These are phyloP conservation scores for Syngnathus scovelli DNA, from an alignment of 2,113 vertebrate genomes.

Conservation along the genomic window DNA sequence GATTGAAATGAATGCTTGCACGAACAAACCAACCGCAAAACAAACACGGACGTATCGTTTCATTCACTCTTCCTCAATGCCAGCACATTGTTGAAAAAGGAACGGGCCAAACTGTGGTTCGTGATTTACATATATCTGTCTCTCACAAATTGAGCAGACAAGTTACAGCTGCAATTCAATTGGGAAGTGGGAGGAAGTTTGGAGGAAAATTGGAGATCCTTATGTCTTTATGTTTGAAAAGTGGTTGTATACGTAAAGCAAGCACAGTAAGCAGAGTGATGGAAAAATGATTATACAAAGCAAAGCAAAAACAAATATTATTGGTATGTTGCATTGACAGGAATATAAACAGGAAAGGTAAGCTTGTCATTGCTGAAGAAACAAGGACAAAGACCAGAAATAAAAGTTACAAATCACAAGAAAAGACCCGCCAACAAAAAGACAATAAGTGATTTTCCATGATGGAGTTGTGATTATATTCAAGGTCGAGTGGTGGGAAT, in stretches of 20 bases:
- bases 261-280: no score
- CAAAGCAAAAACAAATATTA: constrained; percentile 9
- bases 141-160: no score
- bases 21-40: background rate
- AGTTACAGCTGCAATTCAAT: no score
- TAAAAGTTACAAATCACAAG: background rate
- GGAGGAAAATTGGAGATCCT: background rate
- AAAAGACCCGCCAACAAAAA: constrained; percentile 1
- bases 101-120: no score
- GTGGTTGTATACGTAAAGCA: background rate
- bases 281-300: background rate
- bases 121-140: no score
- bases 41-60: background rate
- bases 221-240: constrained; percentile 9
- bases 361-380: background rate
- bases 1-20: background rate
- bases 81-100: no score
- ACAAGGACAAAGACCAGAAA: background rate
- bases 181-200: no score
- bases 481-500: background rate
- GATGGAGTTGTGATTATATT: background rate
- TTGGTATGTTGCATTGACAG: background rate
- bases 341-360: background rate
- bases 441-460: background rate
- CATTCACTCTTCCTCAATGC: background rate